A percentile compares a stretch with the other conserved stretches of the same genome.
Evolutionary conservation across 2,113 vertebrate genomes (phyloP).

Genomic region (Malurus melanocephalus): DNA sequence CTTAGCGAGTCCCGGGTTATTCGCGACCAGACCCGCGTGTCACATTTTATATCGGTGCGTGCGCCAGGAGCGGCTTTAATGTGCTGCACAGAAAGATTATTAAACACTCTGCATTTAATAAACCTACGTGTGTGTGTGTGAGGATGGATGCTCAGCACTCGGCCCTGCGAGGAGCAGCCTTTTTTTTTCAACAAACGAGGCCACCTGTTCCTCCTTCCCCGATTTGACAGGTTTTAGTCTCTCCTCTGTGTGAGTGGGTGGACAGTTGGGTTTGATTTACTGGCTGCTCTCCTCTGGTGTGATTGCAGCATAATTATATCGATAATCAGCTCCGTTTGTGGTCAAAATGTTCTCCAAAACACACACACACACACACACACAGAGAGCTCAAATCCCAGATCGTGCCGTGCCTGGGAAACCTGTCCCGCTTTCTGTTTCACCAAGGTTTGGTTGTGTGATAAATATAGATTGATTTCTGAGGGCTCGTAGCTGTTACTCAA

Average conservation of each 20-base stretch:
- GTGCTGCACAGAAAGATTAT: constrained; percentile 1
- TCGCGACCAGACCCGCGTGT: not conserved
- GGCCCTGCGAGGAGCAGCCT: not conserved
- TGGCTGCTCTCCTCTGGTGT: constrained; percentile 50
- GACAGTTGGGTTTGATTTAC: constrained; percentile 66
- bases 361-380: not conserved
- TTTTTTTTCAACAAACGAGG: constrained; percentile 43
- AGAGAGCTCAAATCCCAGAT: not conserved
- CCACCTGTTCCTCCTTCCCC: constrained; percentile 56
- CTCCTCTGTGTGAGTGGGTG: constrained; percentile 47
- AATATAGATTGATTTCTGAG: constrained; percentile 48
- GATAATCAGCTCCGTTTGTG: constrained; percentile 63
- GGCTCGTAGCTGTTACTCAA: not conserved
- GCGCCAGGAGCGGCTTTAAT: not conserved
- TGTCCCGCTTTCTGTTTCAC: not conserved
- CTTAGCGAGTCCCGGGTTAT: constrained; percentile 15
- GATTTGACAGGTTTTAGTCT: constrained; percentile 60
- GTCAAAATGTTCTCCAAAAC: constrained; percentile 50
- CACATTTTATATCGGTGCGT: not conserved
- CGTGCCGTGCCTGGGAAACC: not conserved
- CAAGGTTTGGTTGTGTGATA: not conserved
- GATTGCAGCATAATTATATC: constrained; percentile 66
- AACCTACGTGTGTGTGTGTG: not conserved
- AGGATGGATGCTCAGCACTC: not conserved
- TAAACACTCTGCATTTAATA: not conserved